These are phyloP conservation scores for Neolamprologus variostigma DNA, from an alignment of 2,113 vertebrate genomes.

Conservation along the genomic window DNA sequence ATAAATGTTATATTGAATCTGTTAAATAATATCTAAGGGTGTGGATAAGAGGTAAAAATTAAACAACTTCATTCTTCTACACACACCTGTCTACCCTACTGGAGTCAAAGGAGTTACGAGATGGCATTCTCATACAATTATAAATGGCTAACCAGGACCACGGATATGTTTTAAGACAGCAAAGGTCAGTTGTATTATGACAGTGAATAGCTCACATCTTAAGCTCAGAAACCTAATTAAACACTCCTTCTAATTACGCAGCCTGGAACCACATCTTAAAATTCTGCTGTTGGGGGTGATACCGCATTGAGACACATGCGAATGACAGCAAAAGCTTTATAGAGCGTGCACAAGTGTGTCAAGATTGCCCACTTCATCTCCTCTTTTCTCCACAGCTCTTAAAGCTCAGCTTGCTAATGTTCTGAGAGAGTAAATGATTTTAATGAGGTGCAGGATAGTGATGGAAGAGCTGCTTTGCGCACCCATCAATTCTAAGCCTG, in stretches of 20 bases:
- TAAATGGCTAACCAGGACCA: background rate
- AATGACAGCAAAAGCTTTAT: conserved; percentile 35
- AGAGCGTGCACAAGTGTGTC: background rate
- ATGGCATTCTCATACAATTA: background rate
- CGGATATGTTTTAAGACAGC: background rate
- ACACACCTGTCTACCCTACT: background rate
- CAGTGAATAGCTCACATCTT: conserved; percentile 13
- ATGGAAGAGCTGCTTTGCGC: conserved; percentile 24
- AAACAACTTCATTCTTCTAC: background rate
- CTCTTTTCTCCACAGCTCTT: conserved; percentile 25
- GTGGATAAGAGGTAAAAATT: background rate
- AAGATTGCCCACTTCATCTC: conserved; percentile 39
- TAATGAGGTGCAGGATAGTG: conserved; percentile 39
- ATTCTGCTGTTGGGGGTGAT: background rate
- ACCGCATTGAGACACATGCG: background rate
- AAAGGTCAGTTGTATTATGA: conserved; percentile 45
- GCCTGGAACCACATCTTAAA: background rate
- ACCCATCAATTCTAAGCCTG: background rate
- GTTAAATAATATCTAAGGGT: background rate
- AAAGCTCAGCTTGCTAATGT: conserved; percentile 35
- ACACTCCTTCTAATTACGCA: conserved; percentile 36
- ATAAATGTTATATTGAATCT: background rate
- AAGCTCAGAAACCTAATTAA: conserved; percentile 44
- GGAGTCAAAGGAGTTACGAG: background rate
- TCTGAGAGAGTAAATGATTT: conserved; percentile 31